Conservation (phyloP, 2,888 invertebrate species). For the Cyrtodaria siliqua region DNA sequence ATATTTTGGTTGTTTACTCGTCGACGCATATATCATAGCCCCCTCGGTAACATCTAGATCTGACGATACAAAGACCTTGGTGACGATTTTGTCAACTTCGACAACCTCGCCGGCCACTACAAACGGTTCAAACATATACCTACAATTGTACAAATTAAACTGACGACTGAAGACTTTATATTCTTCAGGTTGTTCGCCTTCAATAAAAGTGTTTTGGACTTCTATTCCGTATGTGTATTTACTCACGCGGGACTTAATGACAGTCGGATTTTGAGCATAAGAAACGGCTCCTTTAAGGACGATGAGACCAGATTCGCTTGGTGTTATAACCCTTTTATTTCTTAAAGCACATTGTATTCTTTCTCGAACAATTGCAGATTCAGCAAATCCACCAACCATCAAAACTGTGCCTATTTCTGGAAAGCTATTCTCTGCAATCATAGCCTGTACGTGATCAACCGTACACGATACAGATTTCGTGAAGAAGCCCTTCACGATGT, state of each 20-base stretch:
- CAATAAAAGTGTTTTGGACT: constrained; percentile 21
- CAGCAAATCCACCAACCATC: constrained; percentile 62
- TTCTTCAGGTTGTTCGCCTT: constrained; percentile 18
- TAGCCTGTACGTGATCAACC: constrained; percentile 32
- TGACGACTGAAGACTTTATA: constrained; percentile 14
- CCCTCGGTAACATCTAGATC: constrained; percentile 15
- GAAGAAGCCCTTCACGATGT: constrained; percentile 34
- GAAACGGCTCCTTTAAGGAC: constrained; percentile 56
- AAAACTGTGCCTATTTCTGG: constrained; percentile 40
- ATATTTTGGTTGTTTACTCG: constrained; percentile 28
- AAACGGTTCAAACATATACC: constrained; percentile 39
- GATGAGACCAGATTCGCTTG: constrained; percentile 49
- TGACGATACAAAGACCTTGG: constrained; percentile 4
- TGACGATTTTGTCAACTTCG: constrained; percentile 20
- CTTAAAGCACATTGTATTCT: constrained; percentile 22
- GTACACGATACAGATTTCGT: constrained; percentile 19
- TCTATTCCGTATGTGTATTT: constrained; percentile 48
- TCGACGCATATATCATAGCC: constrained; percentile 38
- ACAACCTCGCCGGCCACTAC: constrained; percentile 33
- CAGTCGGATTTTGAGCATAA: constrained; percentile 38
- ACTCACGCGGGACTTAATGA: constrained; percentile 24
- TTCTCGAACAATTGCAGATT: constrained; percentile 42
- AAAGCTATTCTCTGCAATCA: constrained; percentile 20
- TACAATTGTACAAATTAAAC: constrained; percentile 32
- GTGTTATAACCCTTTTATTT: constrained; percentile 36